Conservation (phyloP, 2,113 vertebrate species). For the Heterotis niloticus region DNA sequence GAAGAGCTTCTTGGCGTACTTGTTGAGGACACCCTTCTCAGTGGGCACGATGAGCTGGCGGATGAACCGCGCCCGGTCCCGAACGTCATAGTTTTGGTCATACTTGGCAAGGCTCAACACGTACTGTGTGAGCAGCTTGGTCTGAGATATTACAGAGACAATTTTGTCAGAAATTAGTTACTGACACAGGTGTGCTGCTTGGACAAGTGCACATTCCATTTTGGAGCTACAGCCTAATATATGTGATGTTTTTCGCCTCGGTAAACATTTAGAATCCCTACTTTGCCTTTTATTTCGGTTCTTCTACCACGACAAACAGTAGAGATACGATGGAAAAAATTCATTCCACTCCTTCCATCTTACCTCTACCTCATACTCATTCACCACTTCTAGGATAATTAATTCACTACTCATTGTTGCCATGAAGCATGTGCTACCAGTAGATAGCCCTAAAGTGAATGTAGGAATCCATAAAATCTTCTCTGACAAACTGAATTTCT, state of each 20-base stretch:
- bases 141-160: conserved; percentile 45
- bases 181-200: neutral
- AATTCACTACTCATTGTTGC: neutral
- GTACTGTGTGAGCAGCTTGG: conserved; percentile 94
- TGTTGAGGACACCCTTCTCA: conserved; percentile 89
- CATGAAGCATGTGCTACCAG: neutral
- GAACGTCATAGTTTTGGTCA: conserved; percentile 96
- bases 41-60: conserved; percentile 93
- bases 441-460: no score
- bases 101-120: conserved; percentile 97
- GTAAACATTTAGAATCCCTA: neutral
- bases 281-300: no score
- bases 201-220: neutral
- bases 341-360: no score
- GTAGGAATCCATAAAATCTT: no score
- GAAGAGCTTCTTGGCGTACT: conserved; percentile 96
- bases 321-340: no score
- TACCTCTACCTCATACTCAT: neutral
- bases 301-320: no score
- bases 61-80: conserved; percentile 91
- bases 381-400: neutral
- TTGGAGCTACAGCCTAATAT: neutral
- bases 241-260: neutral
- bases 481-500: no score
- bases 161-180: no score